Evolutionary conservation across 2,113 vertebrate species (phyloP).

Genomic region (Noctilio leporinus): DNA sequence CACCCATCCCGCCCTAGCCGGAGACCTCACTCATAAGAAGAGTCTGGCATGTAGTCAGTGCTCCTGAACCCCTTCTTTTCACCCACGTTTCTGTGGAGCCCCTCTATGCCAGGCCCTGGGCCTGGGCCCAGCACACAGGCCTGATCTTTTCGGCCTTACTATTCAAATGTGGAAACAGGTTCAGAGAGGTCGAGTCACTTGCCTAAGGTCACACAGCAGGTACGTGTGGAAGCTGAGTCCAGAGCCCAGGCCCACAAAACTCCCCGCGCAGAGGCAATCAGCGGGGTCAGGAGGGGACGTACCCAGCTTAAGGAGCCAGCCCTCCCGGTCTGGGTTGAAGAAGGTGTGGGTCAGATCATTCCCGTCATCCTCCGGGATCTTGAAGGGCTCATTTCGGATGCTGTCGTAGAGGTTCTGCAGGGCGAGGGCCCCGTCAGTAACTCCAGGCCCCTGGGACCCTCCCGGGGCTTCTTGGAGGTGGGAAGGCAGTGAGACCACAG

Average conservation of each 20-base stretch:
- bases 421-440: background rate
- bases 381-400: slow-evolving; percentile 93
- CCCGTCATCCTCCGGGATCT: slow-evolving; percentile 83
- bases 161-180: background rate
- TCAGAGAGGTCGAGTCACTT: background rate
- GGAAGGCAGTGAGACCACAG: too few species aligned
- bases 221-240: background rate
- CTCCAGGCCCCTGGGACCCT: background rate
- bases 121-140: background rate
- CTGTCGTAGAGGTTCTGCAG: slow-evolving; percentile 91
- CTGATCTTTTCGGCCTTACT: background rate
- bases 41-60: background rate
- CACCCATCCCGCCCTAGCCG: accelerated
- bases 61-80: background rate
- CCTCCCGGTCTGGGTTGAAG: slow-evolving; percentile 93
- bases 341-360: slow-evolving; percentile 94
- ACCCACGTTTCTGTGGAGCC: background rate
- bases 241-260: background rate
- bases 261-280: background rate
- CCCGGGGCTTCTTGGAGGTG: background rate
- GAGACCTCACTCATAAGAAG: background rate
- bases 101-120: background rate
- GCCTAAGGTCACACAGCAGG: background rate
- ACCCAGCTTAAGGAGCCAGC: slow-evolving; percentile 95
- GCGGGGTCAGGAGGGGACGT: background rate